Percentiles rank a stretch among this genome's conserved stretches.
phyloP scores from a whole-genome alignment of 2,888 invertebrate species.

The Ptychoptera albimana region DNA sequence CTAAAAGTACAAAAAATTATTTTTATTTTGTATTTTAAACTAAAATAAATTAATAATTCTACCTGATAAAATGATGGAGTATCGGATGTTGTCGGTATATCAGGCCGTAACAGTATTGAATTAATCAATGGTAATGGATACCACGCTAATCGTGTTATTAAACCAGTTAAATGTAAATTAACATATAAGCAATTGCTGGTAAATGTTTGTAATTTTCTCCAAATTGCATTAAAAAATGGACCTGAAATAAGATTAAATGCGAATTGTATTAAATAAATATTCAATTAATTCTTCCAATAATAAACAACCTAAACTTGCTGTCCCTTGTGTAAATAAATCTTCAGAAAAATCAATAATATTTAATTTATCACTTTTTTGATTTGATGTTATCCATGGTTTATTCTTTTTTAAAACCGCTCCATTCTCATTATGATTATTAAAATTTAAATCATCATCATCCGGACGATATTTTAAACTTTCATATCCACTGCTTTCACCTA shows the following conservation, averaged over 20 bases:
- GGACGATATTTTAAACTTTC: slow-evolving; percentile 49
- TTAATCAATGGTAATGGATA: slow-evolving; percentile 81
- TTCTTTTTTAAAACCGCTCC: slow-evolving; percentile 8
- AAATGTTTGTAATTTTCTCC: slow-evolving; percentile 69
- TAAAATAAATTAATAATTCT: slow-evolving; percentile 16
- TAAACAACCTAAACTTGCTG: slow-evolving; percentile 26
- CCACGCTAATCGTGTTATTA: slow-evolving; percentile 70
- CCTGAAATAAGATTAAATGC: slow-evolving; percentile 33
- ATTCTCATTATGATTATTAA: slow-evolving; percentile 15
- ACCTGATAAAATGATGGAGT: slow-evolving; percentile 86
- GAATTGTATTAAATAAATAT: no score
- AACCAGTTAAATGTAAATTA: slow-evolving; percentile 75
- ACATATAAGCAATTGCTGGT: slow-evolving; percentile 69
- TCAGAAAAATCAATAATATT: slow-evolving; percentile 30
- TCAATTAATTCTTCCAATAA: background rate
- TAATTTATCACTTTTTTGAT: slow-evolving; percentile 21
- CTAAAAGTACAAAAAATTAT: slow-evolving; percentile 26
- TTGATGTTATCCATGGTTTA: slow-evolving; percentile 24
- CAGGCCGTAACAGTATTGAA: slow-evolving; percentile 73
- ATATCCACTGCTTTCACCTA: slow-evolving; percentile 59
- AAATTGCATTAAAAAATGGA: slow-evolving; percentile 64
- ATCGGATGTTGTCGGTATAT: slow-evolving; percentile 73
- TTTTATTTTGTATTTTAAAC: background rate
- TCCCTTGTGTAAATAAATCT: slow-evolving; percentile 31
- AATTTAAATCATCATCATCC: slow-evolving; percentile 31